These are phyloP conservation scores for Temnothorax curvispinosus DNA, from an alignment of 1,140 invertebrate genomes.

Conservation along the genomic window DNA sequence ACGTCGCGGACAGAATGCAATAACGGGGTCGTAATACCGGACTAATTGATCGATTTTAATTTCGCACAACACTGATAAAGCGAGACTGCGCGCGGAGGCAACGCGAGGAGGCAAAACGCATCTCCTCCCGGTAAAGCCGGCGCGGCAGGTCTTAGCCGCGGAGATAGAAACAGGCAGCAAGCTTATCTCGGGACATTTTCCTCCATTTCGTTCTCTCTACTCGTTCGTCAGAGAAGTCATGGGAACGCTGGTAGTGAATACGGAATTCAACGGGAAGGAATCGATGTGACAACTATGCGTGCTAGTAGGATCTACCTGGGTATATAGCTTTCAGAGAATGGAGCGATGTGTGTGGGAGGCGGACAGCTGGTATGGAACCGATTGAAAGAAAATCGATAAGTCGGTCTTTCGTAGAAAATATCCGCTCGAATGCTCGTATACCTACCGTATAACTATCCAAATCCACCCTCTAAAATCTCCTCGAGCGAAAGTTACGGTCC, in stretches of 20 bases:
- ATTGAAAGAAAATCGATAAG: slow-evolving; percentile 59
- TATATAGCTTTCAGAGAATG: slow-evolving; percentile 41
- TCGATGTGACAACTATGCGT: slow-evolving; percentile 57
- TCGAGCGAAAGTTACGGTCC: slow-evolving; percentile 18
- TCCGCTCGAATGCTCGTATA: slow-evolving; percentile 18
- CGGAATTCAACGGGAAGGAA: slow-evolving; percentile 57
- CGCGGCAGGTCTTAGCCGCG: not conserved
- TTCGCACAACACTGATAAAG: slow-evolving; percentile 39
- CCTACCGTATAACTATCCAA: slow-evolving; percentile 13
- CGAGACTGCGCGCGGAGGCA: not conserved
- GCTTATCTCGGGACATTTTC: slow-evolving; percentile 66
- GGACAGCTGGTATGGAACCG: slow-evolving; percentile 18
- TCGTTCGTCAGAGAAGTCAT: slow-evolving; percentile 59
- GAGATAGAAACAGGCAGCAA: slow-evolving; percentile 40
- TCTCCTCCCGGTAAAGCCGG: slow-evolving; percentile 47
- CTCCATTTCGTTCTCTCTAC: slow-evolving; percentile 40
- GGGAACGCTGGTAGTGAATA: slow-evolving; percentile 48
- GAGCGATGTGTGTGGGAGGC: slow-evolving; percentile 10
- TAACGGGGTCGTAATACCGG: slow-evolving; percentile 12
- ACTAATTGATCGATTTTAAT: slow-evolving; percentile 56
- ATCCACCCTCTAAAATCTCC: slow-evolving; percentile 13
- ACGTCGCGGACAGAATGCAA: slow-evolving; percentile 46
- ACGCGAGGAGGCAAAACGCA: slow-evolving; percentile 32
- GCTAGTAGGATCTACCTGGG: slow-evolving; percentile 53
- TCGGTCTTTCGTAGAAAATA: slow-evolving; percentile 47